These are phyloP conservation scores for Holotrichia oblita DNA, from an alignment of 1,140 invertebrate genomes.

Conservation along the genomic window DNA sequence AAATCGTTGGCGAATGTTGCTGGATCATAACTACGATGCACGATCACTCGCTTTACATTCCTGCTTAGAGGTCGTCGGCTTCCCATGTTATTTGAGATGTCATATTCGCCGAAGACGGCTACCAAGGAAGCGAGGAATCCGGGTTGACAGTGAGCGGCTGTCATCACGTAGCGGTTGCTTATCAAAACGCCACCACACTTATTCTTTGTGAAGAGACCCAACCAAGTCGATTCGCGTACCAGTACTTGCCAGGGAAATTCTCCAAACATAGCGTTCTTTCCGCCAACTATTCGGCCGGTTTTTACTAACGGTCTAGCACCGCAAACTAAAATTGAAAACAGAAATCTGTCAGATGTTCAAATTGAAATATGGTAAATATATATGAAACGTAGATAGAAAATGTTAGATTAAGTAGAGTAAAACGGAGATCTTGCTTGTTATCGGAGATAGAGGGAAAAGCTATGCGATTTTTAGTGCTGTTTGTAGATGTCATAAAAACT, in stretches of 20 bases:
- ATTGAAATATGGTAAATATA: too few relatives aligned
- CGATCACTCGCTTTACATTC: conserved; percentile 87
- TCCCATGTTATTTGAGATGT: conserved; percentile 86
- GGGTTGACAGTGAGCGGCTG: conserved; percentile 94
- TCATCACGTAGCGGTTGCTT: conserved; percentile 85
- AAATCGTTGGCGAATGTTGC: conserved; percentile 92
- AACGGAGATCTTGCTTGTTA: too few relatives aligned
- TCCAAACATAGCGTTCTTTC: conserved; percentile 84
- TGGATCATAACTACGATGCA: conserved; percentile 88
- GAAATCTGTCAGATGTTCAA: not conserved
- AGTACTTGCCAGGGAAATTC: conserved; percentile 95
- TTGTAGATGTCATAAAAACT: too few relatives aligned
- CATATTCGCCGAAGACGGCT: conserved; percentile 90
- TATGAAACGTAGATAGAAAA: too few relatives aligned
- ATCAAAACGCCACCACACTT: conserved; percentile 95
- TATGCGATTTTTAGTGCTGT: too few relatives aligned
- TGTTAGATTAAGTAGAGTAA: too few relatives aligned
- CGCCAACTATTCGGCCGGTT: conserved; percentile 87
- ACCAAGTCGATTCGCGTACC: conserved; percentile 90
- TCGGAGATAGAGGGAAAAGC: too few relatives aligned
- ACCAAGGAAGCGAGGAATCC: conserved; percentile 90
- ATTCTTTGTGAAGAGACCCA: conserved; percentile 95
- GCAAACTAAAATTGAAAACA: conserved; percentile 72
- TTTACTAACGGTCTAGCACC: conserved; percentile 84
- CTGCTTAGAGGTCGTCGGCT: conserved; percentile 78